Conservation (phyloP, 2,797 vertebrate genomes). For the Sebastes oblongus region DNA sequence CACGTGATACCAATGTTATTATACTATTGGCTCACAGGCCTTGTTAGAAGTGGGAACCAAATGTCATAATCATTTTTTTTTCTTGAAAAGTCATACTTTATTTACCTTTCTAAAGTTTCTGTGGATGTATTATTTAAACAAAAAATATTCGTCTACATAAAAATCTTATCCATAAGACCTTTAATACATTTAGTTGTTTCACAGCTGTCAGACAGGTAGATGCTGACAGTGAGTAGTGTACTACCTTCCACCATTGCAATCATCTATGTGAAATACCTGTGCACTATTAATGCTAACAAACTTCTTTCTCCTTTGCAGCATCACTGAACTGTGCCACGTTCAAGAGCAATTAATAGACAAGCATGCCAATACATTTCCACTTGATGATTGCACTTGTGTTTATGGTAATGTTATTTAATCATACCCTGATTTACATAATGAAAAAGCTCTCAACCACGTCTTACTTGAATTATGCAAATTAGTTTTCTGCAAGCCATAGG, state of each 20-base stretch:
- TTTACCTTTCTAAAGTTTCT: too few species aligned
- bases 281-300: slow-evolving; percentile 20
- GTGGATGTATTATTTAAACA: too few species aligned
- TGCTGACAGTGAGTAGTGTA: not conserved
- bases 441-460: slow-evolving; percentile 47
- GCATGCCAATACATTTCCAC: slow-evolving; percentile 37
- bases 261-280: not conserved
- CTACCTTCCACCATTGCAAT: not conserved
- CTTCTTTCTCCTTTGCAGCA: not conserved
- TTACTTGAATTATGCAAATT: slow-evolving; percentile 66
- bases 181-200: not conserved
- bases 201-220: not conserved
- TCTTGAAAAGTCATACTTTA: too few species aligned
- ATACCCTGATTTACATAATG: slow-evolving; percentile 68
- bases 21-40: too few species aligned
- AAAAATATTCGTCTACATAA: too few species aligned
- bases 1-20: too few species aligned
- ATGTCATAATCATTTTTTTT: too few species aligned
- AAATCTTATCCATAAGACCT: too few species aligned
- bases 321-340: slow-evolving; percentile 26
- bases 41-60: too few species aligned
- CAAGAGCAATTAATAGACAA: slow-evolving; percentile 37
- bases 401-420: slow-evolving; percentile 58
- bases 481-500: slow-evolving; percentile 16
- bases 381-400: slow-evolving; percentile 51